Evolutionary conservation across 2,797 vertebrate genomes (phyloP).

Genomic region (Stomatorhinus walkeri): DNA sequence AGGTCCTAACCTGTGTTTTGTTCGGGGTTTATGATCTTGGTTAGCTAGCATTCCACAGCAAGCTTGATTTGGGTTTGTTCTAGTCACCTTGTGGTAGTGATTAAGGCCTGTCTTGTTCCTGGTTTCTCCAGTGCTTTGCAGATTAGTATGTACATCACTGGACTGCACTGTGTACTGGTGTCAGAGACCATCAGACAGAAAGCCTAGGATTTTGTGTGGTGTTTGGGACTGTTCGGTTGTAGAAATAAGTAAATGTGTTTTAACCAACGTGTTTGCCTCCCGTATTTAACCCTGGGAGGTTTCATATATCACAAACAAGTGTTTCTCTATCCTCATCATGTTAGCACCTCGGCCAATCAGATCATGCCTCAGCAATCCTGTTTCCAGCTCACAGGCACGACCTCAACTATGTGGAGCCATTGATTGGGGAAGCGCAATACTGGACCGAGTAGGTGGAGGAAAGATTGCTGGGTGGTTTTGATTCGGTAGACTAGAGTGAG

Average conservation of each 20-base stretch:
- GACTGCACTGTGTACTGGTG: not conserved
- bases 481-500: not conserved
- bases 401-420: not conserved
- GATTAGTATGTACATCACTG: not conserved
- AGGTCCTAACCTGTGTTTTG: not conserved
- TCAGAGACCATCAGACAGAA: not conserved
- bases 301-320: not conserved
- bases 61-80: not conserved
- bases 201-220: not conserved
- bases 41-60: not conserved
- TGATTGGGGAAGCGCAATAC: not conserved
- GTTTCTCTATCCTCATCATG: not conserved
- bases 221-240: not conserved
- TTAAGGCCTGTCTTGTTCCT: not conserved
- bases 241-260: not conserved
- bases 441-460: not conserved
- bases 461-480: not conserved
- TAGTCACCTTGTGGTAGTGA: not conserved
- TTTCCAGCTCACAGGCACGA: not conserved
- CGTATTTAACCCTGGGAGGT: not conserved
- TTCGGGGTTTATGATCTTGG: not conserved
- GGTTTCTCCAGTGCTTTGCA: not conserved
- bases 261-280: not conserved
- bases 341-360: not conserved
- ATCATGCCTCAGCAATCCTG: not conserved